Evolutionary conservation across 2,113 vertebrate species (phyloP), one percentile per base, ranked within the genome.

Genomic region (Pseudonaja textilis): DNA sequence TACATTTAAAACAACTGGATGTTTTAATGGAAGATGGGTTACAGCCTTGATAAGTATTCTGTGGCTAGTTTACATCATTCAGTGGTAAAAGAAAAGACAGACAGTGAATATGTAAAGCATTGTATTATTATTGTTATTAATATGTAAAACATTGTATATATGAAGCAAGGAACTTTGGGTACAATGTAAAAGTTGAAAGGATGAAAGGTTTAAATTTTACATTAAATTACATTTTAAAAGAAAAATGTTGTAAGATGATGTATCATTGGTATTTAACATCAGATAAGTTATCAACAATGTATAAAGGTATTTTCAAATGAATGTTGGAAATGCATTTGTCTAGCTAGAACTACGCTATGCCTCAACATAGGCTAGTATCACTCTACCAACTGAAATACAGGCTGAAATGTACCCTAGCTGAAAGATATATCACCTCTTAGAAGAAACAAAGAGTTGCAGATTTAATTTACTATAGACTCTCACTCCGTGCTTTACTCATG

Each of bases 1-100:
- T 0, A 42, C 59, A 74, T 93, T 61, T 0, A 0, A 1, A 96
- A 87, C 91, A 95, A 88, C 0, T 89, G n/a, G 50, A 34, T 91
- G 92, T 91, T 96, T 85, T 97, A 89, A 92, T 42, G 89, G 92
- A 88, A 91, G 91, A 89, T 61, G 85, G 92, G 90, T 94, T 95
- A 92, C 89, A 92, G 93, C 54, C 93, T 88, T 69, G 50, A 56
- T 86, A 92, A 95, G 85, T 50, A 25, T 89, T 90, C 50, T 52
- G 92, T 56, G 92, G 87, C 88, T 93, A 85, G 29, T 92, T 93
- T 88, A 87, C 42, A 91, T 92, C 88, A 94, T 61, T 8, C 6
- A 90, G 20, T 81, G 89, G 52, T 25, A 87, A 0, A 86, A 45
- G 52, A 8, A 85, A 0, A 90, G 61, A 8, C 0, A 85, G 54